Base-by-base conservation (phyloP, 2,113 vertebrate genomes). In the Ciconia boyciana region DNA sequence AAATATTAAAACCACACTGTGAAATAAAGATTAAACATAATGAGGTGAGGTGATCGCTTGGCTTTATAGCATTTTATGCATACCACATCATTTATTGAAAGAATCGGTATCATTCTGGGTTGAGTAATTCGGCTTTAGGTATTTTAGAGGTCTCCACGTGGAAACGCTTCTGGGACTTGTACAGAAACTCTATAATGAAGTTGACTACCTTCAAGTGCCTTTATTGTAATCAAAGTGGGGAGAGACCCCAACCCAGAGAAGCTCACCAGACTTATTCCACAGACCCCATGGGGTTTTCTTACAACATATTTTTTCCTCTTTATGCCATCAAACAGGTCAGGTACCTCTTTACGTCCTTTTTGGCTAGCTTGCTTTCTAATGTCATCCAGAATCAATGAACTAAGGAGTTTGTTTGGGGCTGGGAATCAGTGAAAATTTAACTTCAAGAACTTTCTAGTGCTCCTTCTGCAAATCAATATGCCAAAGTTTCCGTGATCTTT, bases 361-460 rank as follows among this genome's bases (percentile, higher is more conserved):
- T 57, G 16, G 16, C 55, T 66, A 2, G 69, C 1, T 2, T 39
- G 26, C 49, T 84, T 54, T 82, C 24, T 32, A 11, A 26, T 7
- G 5, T n/a, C 36, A 46, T 19, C 18, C 13, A 12, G 60, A 28
- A 25, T 60, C 25, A 8, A 0, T 54, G 41, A 76, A 29, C 46
- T 29, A 2, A 70, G 25, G 62, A 75, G 58, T 46, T 55, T n/a
- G 20, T n/a, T 51, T 25, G 55, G 43, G 57, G 26, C n/a, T 74
- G n/a, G 34, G 34, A 68, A 60, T 52, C 16, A 5, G n/a, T 36
- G 39, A 48, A 71, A 76, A 7, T 0, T 39, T 28, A 65, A 78
- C 43, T 91, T 82, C 16, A 76, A 28, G 94, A 95, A 84, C 58
- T 84, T 95, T 84, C 94, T 86, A 28, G 87, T 44, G 5, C 36